Percentiles rank a stretch among this genome's conserved stretches.
These are phyloP conservation scores for Drosophila neonasuta DNA, from an alignment of 2,888 invertebrate genomes.

Conservation along the genomic window DNA sequence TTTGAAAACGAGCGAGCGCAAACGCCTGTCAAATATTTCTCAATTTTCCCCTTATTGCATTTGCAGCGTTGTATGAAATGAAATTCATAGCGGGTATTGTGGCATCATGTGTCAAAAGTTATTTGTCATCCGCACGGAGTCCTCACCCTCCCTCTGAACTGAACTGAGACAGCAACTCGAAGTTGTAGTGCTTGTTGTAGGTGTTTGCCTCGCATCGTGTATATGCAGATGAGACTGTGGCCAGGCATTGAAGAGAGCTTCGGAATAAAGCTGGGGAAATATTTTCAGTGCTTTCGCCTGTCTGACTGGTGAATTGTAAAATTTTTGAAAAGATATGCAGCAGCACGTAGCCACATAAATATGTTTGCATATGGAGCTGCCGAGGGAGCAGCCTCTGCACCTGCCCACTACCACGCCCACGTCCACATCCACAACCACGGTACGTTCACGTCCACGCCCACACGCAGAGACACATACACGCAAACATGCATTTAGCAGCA, in stretches of 20 bases:
- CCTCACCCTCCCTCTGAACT: no score
- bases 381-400: conserved; percentile 36
- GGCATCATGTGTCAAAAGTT: conserved; percentile 64
- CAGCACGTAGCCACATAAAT: conserved; percentile 70
- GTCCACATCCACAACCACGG: not conserved
- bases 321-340: conserved; percentile 64
- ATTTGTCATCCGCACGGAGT: conserved; percentile 48
- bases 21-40: conserved; percentile 26
- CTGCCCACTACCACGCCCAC: conserved; percentile 13
- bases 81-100: conserved; percentile 44
- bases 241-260: conserved; percentile 17
- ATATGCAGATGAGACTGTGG: conserved; percentile 47
- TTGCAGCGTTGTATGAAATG: conserved; percentile 23
- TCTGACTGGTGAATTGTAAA: conserved; percentile 56
- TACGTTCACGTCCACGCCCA: conserved; percentile 10
- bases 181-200: not conserved
- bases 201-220: conserved; percentile 10
- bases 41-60: conserved; percentile 43
- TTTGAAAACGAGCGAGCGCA: not conserved
- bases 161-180: not conserved
- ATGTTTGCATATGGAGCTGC: conserved; percentile 58
- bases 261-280: conserved; percentile 46
- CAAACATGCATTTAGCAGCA: conserved; percentile 25
- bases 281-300: conserved; percentile 42
- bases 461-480: conserved; percentile 7